phyloP scores from a whole-genome alignment of 2,113 vertebrate genomes.

The Alethe castanea region DNA sequence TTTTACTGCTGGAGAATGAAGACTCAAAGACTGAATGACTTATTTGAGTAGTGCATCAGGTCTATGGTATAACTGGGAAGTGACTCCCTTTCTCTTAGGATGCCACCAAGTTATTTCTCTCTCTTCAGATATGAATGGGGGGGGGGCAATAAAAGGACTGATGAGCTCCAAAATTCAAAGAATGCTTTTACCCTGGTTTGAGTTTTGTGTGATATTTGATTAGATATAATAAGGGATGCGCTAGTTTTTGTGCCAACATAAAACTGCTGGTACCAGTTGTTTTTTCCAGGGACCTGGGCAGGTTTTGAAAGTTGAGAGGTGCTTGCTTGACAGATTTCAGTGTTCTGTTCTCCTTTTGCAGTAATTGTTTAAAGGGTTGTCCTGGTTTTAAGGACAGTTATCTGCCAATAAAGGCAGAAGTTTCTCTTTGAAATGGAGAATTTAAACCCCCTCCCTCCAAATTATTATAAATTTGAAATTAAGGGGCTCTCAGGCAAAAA shows the following conservation, averaged over 20 bases:
- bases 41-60: not conserved
- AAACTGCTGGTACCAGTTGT: not conserved
- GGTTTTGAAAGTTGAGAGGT: not conserved
- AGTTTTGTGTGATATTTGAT: not conserved
- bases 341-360: not conserved
- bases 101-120: not conserved
- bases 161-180: not conserved
- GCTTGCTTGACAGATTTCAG: not conserved
- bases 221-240: not conserved
- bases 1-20: not conserved
- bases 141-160: not conserved
- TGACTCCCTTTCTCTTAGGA: not conserved
- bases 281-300: not conserved
- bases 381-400: no score
- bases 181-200: fast-evolving
- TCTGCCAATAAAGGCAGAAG: no score
- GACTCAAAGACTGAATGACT: not conserved
- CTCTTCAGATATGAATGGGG: not conserved
- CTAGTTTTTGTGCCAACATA: not conserved
- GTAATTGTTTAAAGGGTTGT: not conserved
- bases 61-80: not conserved
- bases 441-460: no score
- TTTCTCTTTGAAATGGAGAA: no score
- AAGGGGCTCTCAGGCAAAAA: no score
- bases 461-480: no score